phyloP scores from a whole-genome alignment of 37 sponge, comb jelly and placozoan species.

The Corticium candelabrum region DNA sequence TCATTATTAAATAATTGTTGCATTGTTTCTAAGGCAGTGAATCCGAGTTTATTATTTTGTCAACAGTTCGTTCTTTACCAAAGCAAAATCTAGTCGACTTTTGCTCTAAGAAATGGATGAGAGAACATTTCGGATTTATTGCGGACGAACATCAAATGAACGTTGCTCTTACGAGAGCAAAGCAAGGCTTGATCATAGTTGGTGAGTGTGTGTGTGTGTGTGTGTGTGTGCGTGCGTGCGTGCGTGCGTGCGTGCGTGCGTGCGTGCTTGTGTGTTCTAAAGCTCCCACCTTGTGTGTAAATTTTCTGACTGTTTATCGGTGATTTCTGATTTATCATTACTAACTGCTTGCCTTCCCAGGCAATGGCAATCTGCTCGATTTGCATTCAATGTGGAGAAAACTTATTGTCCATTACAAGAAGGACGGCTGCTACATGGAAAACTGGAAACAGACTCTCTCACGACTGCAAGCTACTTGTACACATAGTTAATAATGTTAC shows the following conservation, averaged over 20 bases:
- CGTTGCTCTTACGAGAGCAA: neutral
- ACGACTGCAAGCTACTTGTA: no score
- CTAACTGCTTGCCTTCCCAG: no score
- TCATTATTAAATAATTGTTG: no score
- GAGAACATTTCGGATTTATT: neutral
- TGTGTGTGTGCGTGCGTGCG: no score
- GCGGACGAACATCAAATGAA: neutral
- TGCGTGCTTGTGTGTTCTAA: no score
- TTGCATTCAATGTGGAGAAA: neutral
- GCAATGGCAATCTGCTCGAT: neutral
- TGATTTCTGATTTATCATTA: neutral
- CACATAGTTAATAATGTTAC: no score
- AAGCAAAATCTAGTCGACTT: neutral
- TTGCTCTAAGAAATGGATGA: neutral
- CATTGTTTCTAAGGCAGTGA: neutral
- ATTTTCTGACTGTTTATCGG: no score
- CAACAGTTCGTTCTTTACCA: neutral
- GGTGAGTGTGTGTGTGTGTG: neutral
- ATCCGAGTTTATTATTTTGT: neutral
- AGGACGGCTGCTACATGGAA: neutral
- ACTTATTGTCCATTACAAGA: neutral
- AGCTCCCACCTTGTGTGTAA: no score
- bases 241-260: no score
- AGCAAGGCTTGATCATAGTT: neutral
- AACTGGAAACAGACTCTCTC: no score